Conservation (phyloP, 2,113 vertebrate genomes). For the Pluvianellus socialis region DNA sequence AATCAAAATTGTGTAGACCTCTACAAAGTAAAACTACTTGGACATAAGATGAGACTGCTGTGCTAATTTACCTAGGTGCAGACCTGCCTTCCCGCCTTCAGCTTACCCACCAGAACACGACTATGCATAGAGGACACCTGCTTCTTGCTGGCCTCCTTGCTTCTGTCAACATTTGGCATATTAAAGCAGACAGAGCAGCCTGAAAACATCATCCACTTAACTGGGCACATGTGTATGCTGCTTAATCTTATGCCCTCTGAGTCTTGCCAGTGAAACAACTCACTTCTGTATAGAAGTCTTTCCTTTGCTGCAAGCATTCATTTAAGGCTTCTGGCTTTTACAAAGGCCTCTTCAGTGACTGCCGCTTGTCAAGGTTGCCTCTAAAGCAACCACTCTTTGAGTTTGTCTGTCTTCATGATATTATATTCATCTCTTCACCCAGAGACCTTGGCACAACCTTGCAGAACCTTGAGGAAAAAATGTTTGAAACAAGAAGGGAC, state of each 20-base stretch:
- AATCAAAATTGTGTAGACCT: not conserved
- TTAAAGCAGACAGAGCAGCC: not conserved
- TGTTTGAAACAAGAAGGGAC: not conserved
- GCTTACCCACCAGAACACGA: not conserved
- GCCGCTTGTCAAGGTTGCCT: not conserved
- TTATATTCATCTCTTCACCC: not conserved
- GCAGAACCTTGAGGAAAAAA: not conserved
- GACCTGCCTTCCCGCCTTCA: not conserved
- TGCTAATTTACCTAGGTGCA: not conserved
- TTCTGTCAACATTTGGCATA: not conserved
- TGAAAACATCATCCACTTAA: not conserved
- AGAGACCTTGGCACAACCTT: not conserved
- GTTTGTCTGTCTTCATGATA: not conserved
- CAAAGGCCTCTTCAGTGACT: not conserved
- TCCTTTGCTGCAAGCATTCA: not conserved
- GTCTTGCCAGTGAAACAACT: not conserved
- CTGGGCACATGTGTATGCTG: not conserved
- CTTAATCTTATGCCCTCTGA: not conserved
- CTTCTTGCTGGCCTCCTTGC: not conserved
- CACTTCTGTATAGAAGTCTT: not conserved
- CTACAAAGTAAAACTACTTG: not conserved
- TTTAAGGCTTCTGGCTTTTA: not conserved
- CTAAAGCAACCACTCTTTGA: not conserved
- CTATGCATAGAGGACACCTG: not conserved
- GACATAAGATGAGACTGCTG: not conserved